Evolutionary conservation across 2,113 vertebrate genomes (phyloP), one percentile per base, ranked within the genome.

Genomic region (Mastomys natalensis): DNA sequence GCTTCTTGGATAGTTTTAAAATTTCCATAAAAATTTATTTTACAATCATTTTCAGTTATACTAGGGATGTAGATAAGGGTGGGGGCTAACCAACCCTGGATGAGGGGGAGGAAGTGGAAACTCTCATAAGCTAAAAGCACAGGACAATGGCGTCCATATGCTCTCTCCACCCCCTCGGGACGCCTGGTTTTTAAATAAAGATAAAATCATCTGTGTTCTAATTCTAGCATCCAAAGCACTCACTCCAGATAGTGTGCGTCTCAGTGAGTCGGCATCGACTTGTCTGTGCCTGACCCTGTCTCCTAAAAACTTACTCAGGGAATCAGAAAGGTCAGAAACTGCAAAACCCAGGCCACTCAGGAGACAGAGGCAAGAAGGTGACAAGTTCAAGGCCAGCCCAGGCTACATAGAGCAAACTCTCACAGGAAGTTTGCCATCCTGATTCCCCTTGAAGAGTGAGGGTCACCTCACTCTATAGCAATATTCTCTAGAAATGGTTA

Each of bases 121-220:
- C 91, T 77, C 51, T 97, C 97, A 97, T 89, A 97, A 98, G 95
- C 95, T 94, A 62, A 89, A 74, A 93, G 80, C 62, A 43, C 37
- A 51, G 94, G 88, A 94, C 37, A 89, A 76, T 43, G 88, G 97
- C 87, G 96, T 94, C 97, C 82, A 70, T 0, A 8, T 15, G 15
- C 89, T 92, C 88, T 82, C 78, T 81, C 53, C 92, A 92, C 94
- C 95, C 62, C 48, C 84, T 58, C 0, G 68, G 90, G 87, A 82
- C 87, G 34, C 34, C 85, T 64, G 51, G 43, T 22, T 62, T 31
- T 87, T 94, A 64, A 90, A 93, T 82, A 45, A 24, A 74, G 68
- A n/a, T 66, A 55, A 7, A 58, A 58, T 74, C 62, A 72, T 24
- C 29, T 31, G 87, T 0, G 19, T 51, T 0, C 77, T 76, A 51